Evolutionary conservation across 2,888 invertebrate genomes (phyloP).

Genomic region (Habroteleia sp.): DNA sequence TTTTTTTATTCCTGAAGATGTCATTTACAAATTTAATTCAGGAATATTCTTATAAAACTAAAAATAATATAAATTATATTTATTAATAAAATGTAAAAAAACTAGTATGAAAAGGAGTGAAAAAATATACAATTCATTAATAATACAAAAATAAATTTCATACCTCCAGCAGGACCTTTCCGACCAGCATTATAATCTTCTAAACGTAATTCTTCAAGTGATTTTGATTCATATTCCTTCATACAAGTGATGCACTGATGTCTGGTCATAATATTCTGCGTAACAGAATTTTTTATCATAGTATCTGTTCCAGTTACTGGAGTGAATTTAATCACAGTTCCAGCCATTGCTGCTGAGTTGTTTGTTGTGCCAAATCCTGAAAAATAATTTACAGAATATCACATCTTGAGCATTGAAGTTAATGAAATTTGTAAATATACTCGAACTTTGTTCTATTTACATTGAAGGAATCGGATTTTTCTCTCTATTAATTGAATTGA

Average conservation of each 20-base stretch:
- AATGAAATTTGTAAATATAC: too few species aligned
- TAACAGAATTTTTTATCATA: conserved; percentile 91
- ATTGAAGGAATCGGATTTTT: too few species aligned
- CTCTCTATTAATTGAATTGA: too few species aligned
- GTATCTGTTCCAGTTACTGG: conserved; percentile 94
- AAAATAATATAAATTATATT: too few species aligned
- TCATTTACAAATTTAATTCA: too few species aligned
- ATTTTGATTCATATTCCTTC: conserved; percentile 98
- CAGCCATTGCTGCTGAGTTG: conserved; percentile 82
- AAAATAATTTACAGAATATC: not conserved
- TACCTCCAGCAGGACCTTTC: conserved; percentile 86
- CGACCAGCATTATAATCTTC: conserved; percentile 96
- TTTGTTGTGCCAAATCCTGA: conserved; percentile 74
- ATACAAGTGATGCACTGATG: conserved; percentile 99
- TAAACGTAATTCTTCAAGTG: conserved; percentile 94
- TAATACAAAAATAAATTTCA: not conserved
- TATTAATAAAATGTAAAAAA: too few species aligned
- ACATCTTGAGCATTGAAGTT: too few species aligned
- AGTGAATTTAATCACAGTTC: conserved; percentile 92
- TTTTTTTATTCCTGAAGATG: too few species aligned
- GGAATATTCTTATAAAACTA: too few species aligned
- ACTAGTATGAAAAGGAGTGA: too few species aligned
- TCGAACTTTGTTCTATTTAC: too few species aligned
- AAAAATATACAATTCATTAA: too few species aligned
- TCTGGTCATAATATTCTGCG: conserved; percentile 91